Percentiles rank a stretch among this genome's conserved stretches.
phyloP scores from a whole-genome alignment of 2,113 vertebrate genomes.

The Eolophus roseicapilla region DNA sequence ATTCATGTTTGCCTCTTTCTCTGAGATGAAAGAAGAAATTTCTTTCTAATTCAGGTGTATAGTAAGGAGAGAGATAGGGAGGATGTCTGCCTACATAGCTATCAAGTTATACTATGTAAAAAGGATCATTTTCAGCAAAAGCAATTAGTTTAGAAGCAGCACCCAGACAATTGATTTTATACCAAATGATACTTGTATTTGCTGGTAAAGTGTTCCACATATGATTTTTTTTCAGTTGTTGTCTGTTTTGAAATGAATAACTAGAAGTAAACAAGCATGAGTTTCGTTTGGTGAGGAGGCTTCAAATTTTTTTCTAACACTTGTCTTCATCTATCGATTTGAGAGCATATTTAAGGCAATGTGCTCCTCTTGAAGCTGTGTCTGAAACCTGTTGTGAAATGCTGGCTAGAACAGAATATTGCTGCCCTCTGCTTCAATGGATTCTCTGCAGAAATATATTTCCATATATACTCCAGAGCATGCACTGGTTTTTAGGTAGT shows the following conservation, averaged over 20 bases:
- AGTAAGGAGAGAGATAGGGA: neutral
- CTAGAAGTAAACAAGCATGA: neutral
- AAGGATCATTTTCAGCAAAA: neutral
- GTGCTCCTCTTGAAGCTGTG: neutral
- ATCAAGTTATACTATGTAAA: neutral
- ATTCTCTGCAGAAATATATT: neutral
- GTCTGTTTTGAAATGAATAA: neutral
- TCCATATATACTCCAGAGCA: neutral
- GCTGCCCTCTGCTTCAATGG: neutral
- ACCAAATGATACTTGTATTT: neutral
- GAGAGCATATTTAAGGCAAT: neutral
- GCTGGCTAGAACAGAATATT: neutral
- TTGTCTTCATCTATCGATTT: neutral
- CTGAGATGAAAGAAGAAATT: neutral
- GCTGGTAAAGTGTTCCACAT: neutral
- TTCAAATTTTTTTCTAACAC: neutral
- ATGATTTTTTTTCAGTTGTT: neutral
- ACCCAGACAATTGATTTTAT: neutral
- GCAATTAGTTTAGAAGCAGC: neutral
- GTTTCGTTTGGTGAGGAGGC: neutral
- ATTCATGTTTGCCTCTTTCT: neutral
- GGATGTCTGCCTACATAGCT: neutral
- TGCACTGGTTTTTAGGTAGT: neutral
- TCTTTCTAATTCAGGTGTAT: neutral
- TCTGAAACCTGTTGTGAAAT: neutral